Evolutionary conservation across 2,888 invertebrate species (phyloP).

Genomic region (Marronus borbonicus): DNA sequence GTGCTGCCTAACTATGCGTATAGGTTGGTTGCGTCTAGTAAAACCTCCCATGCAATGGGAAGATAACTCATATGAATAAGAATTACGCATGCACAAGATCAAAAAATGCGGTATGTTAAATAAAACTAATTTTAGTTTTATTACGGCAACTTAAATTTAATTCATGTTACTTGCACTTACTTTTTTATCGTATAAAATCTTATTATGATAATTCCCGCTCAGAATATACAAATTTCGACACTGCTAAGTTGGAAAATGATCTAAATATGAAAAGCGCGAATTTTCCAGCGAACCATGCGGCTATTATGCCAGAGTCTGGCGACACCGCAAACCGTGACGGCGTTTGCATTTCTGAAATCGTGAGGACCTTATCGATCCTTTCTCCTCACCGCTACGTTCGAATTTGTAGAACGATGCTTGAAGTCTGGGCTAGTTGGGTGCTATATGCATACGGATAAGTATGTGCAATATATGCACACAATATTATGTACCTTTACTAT

Average conservation of each 20-base stretch:
- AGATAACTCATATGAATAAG: no score
- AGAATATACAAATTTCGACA: conserved; percentile 14
- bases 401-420: neutral
- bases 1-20: no score
- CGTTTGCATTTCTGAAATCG: conserved; percentile 28
- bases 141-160: neutral
- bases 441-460: neutral
- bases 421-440: neutral
- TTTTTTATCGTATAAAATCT: neutral
- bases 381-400: neutral
- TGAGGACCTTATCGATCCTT: conserved; percentile 25
- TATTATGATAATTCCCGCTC: neutral
- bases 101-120: no score
- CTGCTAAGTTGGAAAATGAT: conserved; percentile 5
- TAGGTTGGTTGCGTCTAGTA: no score
- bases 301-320: neutral
- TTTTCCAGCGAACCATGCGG: conserved; percentile 16
- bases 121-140: no score
- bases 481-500: conserved; percentile 1
- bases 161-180: neutral
- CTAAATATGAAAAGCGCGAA: conserved; percentile 19
- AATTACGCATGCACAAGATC: no score
- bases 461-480: conserved; percentile 15
- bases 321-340: conserved; percentile 10
- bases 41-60: no score